Percentiles rank a stretch among this genome's conserved stretches.
phyloP scores from a whole-genome alignment of 2,113 vertebrate species.

The Calidris pygmaea region DNA sequence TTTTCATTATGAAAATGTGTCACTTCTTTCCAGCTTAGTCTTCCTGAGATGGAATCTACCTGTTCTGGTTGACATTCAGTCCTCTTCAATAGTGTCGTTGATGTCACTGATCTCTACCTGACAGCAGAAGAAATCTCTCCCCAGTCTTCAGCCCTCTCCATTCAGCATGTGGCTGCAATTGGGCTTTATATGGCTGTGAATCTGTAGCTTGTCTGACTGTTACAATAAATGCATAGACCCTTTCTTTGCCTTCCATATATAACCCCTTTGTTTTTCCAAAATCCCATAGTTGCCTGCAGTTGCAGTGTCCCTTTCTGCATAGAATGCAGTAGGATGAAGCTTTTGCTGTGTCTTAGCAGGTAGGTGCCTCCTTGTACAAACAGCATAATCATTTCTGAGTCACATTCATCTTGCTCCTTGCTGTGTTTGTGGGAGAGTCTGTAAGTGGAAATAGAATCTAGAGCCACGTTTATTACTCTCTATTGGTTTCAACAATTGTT shows the following conservation, averaged over 20 bases:
- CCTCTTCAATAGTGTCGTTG: rapidly evolving
- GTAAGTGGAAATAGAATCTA: not conserved
- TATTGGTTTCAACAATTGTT: not conserved
- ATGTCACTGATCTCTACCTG: rapidly evolving
- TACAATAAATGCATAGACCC: not conserved
- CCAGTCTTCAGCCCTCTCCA: not conserved
- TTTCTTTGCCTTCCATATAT: not conserved
- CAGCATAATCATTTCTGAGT: not conserved
- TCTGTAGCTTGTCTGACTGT: not conserved
- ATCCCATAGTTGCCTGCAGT: not conserved
- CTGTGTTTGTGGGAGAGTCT: not conserved
- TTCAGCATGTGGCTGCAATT: not conserved
- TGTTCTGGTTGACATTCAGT: not conserved
- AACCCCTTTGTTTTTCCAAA: not conserved
- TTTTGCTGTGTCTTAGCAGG: not conserved
- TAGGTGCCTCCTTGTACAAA: not conserved
- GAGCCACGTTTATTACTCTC: not conserved
- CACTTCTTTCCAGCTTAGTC: not conserved
- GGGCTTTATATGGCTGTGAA: not conserved
- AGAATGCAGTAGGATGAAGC: not conserved
- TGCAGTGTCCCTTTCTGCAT: not conserved
- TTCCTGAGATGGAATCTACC: not conserved
- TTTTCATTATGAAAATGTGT: not conserved
- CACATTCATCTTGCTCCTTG: not conserved
- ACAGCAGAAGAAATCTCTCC: not conserved